A percentile compares a stretch with the other conserved stretches of the same genome.
Conservation (phyloP, 2,888 invertebrate genomes). For the Synergus japonicus region DNA sequence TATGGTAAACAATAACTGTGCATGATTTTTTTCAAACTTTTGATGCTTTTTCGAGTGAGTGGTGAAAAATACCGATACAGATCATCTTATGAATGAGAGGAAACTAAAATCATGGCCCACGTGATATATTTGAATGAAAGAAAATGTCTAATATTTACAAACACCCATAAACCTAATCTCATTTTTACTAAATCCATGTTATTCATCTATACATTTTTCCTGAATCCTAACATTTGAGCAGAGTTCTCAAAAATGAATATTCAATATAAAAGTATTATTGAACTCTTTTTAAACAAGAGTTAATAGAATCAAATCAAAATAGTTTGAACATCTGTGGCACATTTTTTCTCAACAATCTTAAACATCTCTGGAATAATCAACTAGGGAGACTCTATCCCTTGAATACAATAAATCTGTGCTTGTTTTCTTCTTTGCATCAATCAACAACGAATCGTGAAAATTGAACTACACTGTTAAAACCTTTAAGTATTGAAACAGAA, state of each 20-base stretch:
- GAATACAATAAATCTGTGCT: slow-evolving; percentile 8
- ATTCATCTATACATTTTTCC: background rate
- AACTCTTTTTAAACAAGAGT: background rate
- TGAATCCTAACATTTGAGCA: background rate
- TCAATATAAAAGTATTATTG: slow-evolving; percentile 19
- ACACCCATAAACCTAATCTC: slow-evolving; percentile 6
- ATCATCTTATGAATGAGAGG: background rate
- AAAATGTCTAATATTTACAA: slow-evolving; percentile 17
- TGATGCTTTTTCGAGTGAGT: background rate
- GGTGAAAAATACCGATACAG: background rate
- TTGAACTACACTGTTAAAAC: slow-evolving; percentile 21
- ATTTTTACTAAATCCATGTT: slow-evolving; percentile 12
- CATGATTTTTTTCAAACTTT: background rate
- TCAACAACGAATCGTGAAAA: slow-evolving; percentile 10
- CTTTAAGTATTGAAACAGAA: background rate
- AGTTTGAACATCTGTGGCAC: slow-evolving; percentile 17
- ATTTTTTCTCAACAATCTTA: slow-evolving; percentile 33
- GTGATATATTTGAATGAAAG: slow-evolving; percentile 3
- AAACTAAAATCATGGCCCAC: slow-evolving; percentile 9
- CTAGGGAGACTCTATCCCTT: background rate
- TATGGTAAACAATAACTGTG: slow-evolving; percentile 9
- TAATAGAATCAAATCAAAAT: background rate
- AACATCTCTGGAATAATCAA: slow-evolving; percentile 37
- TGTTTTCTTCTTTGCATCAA: background rate
- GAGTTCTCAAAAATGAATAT: background rate